Percentiles rank a stretch among this genome's conserved stretches.
These are phyloP conservation scores for Phalacrocorax aristotelis DNA, from an alignment of 2,113 vertebrate genomes.

Conservation along the genomic window DNA sequence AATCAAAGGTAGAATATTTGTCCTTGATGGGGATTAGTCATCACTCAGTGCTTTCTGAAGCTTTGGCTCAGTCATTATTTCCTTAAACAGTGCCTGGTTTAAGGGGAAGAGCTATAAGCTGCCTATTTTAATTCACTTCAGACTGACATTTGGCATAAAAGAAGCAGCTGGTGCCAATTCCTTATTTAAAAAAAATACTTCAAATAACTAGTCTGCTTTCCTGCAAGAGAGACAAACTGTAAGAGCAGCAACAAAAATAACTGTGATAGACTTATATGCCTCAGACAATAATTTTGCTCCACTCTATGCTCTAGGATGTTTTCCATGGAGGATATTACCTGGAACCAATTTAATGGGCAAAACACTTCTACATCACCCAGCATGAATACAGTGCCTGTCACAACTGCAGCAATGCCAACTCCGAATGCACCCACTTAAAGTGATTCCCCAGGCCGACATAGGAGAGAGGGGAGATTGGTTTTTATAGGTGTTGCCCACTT, in stretches of 20 bases:
- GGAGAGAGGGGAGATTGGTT: not conserved
- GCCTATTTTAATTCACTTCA: conserved; percentile 38
- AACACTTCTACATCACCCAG: not conserved
- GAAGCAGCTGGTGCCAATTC: conserved; percentile 56
- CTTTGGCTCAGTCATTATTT: conserved; percentile 39
- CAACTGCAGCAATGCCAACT: not conserved
- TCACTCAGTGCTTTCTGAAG: not conserved
- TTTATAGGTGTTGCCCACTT: not conserved
- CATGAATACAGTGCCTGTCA: not conserved
- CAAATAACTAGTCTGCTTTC: conserved; percentile 63
- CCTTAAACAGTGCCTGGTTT: conserved; percentile 35
- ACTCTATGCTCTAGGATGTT: not conserved
- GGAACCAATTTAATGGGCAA: not conserved
- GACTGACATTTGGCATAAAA: conserved; percentile 32
- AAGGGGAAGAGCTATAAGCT: conserved; percentile 29
- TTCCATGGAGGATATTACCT: not conserved
- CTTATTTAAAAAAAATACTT: conserved; percentile 18
- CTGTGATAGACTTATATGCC: not conserved
- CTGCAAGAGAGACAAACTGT: not conserved
- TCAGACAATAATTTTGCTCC: conserved; percentile 30
- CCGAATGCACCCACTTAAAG: not conserved
- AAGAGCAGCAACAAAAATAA: conserved; percentile 60
- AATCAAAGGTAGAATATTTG: conserved; percentile 21
- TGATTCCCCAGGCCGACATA: not conserved
- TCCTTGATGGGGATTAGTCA: conserved; percentile 40